phyloP scores from a whole-genome alignment of 2,113 vertebrate genomes.

The Corvus hawaiiensis region DNA sequence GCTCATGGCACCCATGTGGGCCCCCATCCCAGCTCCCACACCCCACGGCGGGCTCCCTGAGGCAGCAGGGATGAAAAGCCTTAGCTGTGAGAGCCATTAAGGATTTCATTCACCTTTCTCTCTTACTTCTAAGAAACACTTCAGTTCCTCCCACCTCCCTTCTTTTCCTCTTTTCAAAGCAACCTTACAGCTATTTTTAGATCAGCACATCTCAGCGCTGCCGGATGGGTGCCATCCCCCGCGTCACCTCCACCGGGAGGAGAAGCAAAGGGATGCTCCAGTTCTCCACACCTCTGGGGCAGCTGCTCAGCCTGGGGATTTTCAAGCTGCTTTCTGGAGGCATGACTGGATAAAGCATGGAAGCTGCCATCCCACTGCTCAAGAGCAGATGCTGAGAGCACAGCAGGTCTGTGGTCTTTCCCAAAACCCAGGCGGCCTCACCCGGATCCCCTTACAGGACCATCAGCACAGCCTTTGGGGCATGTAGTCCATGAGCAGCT shows the following conservation, averaged over 20 bases:
- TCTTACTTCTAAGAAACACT: neutral
- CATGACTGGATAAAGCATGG: neutral
- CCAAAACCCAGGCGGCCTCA: neutral
- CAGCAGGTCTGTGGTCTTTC: neutral
- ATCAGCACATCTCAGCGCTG: accelerated
- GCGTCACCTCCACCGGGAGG: accelerated
- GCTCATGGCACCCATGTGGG: accelerated
- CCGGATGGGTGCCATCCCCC: neutral
- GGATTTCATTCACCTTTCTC: neutral
- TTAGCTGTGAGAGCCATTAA: neutral
- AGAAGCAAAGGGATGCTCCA: neutral
- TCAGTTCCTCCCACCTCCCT: neutral
- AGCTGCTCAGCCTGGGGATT: neutral
- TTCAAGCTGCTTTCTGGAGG: neutral
- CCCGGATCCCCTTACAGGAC: accelerated
- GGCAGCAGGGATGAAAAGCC: neutral
- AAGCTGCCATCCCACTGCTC: neutral
- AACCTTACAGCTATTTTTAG: neutral
- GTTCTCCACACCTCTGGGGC: neutral
- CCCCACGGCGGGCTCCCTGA: accelerated
- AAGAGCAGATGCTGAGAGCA: neutral
- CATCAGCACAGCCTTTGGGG: neutral
- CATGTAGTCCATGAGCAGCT: accelerated
- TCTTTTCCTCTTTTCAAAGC: neutral
- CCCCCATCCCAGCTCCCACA: accelerated